Conservation (phyloP, 2,888 invertebrate species). For the Yponomeuta cagnagella region DNA sequence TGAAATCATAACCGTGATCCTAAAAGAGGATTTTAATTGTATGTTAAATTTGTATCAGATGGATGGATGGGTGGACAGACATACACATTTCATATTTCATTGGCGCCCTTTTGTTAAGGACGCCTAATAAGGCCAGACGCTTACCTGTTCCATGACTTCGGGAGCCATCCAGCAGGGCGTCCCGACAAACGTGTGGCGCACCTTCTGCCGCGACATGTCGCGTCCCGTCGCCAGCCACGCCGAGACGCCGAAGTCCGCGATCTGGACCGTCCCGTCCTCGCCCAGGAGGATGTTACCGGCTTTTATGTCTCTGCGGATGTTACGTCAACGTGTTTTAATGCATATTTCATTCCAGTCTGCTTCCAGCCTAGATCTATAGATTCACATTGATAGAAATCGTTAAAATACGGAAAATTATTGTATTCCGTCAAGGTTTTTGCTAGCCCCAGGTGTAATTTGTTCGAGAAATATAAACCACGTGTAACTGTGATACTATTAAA, state of each 20-base stretch:
- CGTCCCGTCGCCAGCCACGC: constrained; percentile 97
- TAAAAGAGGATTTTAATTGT: constrained; percentile 36
- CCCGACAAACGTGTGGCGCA: constrained; percentile 98
- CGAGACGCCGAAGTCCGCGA: constrained; percentile 99
- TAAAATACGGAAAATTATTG: neutral
- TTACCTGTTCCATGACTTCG: constrained; percentile 98
- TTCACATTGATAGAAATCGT: neutral
- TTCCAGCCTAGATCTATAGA: neutral
- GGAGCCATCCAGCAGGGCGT: constrained; percentile 99
- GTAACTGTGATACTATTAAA: no score
- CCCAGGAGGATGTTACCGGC: constrained; percentile 98
- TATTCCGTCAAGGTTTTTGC: no score
- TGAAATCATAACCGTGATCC: constrained; percentile 98
- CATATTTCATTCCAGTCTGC: neutral
- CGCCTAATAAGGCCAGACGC: constrained; percentile 25
- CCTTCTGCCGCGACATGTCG: constrained; percentile 94
- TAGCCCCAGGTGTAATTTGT: no score
- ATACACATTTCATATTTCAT: no score
- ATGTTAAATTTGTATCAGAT: no score
- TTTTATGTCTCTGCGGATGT: constrained; percentile 91
- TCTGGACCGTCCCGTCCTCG: constrained; percentile 97
- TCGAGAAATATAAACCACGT: neutral
- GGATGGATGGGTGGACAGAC: no score
- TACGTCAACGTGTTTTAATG: neutral
- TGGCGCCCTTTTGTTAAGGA: no score